Base-by-base conservation (phyloP, 2,797 vertebrate genomes). In the Sardinella longiceps region DNA sequence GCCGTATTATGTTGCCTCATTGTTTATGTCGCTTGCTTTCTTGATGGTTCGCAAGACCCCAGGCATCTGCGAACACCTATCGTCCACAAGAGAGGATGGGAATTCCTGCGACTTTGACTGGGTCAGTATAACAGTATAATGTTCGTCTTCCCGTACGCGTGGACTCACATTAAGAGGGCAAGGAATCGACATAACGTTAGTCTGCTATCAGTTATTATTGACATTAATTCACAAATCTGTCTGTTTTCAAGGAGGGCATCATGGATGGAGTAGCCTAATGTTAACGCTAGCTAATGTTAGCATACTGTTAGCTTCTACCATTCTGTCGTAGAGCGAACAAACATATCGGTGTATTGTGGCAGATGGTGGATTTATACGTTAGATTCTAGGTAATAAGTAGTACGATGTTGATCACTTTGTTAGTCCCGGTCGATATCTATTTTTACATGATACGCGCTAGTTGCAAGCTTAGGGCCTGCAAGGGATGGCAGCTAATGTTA, bases 61-160 rank as follows among this genome's bases (percentile, higher is more conserved):
- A 0, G 98, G 97, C 0, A 87, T 99, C 81, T 99, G 98, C 89
- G 94, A 94, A 2, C 94, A 96, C 80, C 94, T 99, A 48, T 91
- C 95, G n/a, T 96, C 96, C 0, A 96, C 98, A 87, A 94, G 98
- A 48, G 98, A 99, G 92, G 98, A 99, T 39, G 98, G 98, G 1
- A 99, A 99, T 91, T 93, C 98, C 48, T 99, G 98, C 90, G 98
- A 99, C 94, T 99, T 99, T 84, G 98, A 99, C 92, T 98, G 98
- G 98, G 97, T 98, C 82, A 84, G 96, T 95, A 48, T 45, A 88
- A 60, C n/a, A n/a, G 25, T 25, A 60, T 56, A 53, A 81, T 81
- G 1, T 70, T 70, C 0, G 25, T 63, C 30, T 70, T 37, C n/a
- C n/a, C n/a, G n/a, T 70, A 37, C 63, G 20, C 46, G 1, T 48